Base-by-base conservation (phyloP, 1,140 invertebrate genomes). In the Ooceraea biroi region DNA sequence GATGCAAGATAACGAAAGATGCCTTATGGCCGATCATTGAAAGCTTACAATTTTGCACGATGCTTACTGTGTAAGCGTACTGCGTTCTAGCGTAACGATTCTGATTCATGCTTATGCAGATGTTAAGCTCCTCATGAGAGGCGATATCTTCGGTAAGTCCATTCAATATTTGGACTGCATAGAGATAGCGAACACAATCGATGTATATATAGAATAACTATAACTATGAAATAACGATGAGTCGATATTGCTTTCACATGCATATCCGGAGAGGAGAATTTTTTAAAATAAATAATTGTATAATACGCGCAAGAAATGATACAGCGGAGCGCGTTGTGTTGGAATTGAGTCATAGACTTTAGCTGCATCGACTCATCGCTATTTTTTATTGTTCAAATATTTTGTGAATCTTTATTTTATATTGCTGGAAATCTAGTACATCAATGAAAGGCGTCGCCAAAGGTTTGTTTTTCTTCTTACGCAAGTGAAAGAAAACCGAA, bases 1-100 rank as follows among this genome's bases (percentile, higher is more conserved):
- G 36, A 68, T 55, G 63, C 63, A 22, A 68, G 27, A 12, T 57
- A 69, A 71, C 36, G 65, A 71, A 36, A 48, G 30, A 80, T 46
- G 52, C 65, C 76, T 71, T 80, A 78, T 46, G 65, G 65, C 41
- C 50, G 36, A 61, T 65, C n/a, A 65, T 83, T n/a, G 22, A 74
- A 82, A 61, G 57, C 57, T 80, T 84, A 63, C 36, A 85, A 63
- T 63, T 36, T 78, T 76, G 77, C 87, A 82, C 61, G 63, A 77
- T 82, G 88, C 89, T 91, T 91, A 91, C 90, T 66, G 76, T 90
- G 89, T 91, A 91, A 91, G 89, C 89, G 89, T 82, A 36, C 55
- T 50, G 60, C 17, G 22, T 68, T 52, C n/a, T 72, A 76, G 52
- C 57, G 48, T 46, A 82, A 69, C 25, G 25, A 71, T 41, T 46